phyloP scores from a whole-genome alignment of 2,888 invertebrate genomes.

The Clusia tigrina region DNA sequence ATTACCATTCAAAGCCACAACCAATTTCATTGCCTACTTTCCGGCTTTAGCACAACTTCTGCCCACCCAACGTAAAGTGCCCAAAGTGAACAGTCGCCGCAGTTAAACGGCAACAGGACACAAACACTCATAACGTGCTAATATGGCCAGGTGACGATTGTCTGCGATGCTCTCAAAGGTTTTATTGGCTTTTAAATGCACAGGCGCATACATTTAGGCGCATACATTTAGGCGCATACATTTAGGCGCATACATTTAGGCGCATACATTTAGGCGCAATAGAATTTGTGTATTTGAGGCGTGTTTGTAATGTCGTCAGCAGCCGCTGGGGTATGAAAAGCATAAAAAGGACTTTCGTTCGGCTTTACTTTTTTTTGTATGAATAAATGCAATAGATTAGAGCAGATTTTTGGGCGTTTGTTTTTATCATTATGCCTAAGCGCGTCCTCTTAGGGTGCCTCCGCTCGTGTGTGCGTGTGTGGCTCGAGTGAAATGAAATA shows the following conservation, averaged over 20 bases:
- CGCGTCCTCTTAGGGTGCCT: too few species aligned
- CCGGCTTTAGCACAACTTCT: too few species aligned
- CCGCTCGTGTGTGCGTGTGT: too few species aligned
- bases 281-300: neutral
- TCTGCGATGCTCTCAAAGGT: slow-evolving; percentile 36
- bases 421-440: neutral
- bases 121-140: neutral
- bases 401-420: neutral
- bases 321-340: neutral
- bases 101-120: neutral
- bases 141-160: slow-evolving; percentile 47
- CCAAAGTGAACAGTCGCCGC: neutral
- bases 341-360: too few species aligned
- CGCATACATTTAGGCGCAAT: neutral
- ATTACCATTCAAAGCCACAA: too few species aligned
- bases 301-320: neutral
- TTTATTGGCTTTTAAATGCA: slow-evolving; percentile 47
- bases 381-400: neutral
- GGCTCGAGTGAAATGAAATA: neutral
- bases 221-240: neutral
- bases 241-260: neutral
- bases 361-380: too few species aligned
- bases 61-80: too few species aligned
- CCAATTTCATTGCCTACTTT: too few species aligned
- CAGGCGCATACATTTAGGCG: slow-evolving; percentile 12